These are phyloP conservation scores for Stenotaenia linearis DNA, from an alignment of 2,888 invertebrate species.

Conservation along the genomic window DNA sequence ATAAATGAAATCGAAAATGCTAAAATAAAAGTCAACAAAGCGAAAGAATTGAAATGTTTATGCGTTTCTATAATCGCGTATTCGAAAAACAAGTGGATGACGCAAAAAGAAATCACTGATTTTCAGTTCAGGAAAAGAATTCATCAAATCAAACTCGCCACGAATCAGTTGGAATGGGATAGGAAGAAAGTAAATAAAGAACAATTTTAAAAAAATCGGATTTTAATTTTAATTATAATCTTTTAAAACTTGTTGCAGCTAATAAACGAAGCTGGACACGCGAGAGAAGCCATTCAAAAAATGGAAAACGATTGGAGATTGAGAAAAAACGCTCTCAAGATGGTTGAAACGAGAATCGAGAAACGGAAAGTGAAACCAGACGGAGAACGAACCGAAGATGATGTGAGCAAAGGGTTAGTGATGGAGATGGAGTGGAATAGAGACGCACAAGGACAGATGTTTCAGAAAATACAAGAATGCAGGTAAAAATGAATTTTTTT, in stretches of 20 bases:
- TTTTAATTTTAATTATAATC: no score
- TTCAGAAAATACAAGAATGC: background rate
- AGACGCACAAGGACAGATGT: background rate
- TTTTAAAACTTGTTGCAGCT: background rate
- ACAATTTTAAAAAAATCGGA: background rate
- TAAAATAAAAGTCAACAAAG: background rate
- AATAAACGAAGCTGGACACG: background rate
- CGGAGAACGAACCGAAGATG: background rate
- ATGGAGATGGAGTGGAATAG: background rate
- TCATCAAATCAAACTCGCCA: conserved; percentile 76
- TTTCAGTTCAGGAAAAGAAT: conserved; percentile 78
- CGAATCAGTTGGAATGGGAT: conserved; percentile 86
- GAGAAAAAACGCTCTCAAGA: background rate
- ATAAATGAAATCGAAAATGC: background rate
- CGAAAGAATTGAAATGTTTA: background rate
- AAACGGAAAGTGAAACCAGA: background rate
- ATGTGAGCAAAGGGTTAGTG: background rate
- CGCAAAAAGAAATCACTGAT: conserved; percentile 78
- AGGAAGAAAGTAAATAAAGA: conserved; percentile 53
- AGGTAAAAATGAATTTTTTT: background rate
- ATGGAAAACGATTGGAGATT: background rate
- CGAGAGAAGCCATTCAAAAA: background rate
- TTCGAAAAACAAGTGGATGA: conserved; percentile 54
- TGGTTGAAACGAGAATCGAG: background rate
- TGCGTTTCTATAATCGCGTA: background rate